Percentiles rank a stretch among this genome's conserved stretches.
These are phyloP conservation scores for Papilio elwesi DNA, from an alignment of 2,888 invertebrate species.

Conservation along the genomic window DNA sequence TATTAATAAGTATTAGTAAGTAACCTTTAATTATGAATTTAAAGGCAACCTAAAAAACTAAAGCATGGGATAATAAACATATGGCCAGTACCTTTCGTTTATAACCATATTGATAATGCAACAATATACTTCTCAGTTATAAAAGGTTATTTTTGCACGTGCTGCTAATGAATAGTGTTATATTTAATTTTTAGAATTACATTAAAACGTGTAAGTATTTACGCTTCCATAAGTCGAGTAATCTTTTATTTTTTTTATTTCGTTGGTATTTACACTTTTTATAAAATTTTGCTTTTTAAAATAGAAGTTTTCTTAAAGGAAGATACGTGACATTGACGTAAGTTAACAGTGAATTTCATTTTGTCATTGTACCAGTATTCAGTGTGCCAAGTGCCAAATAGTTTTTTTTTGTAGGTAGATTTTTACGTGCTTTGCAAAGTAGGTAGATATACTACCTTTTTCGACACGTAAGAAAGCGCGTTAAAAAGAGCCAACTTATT, in stretches of 20 bases:
- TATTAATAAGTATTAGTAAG: neutral
- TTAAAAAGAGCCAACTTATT: no score
- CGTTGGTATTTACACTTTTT: neutral
- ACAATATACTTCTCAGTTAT: neutral
- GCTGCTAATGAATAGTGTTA: neutral
- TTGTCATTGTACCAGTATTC: neutral
- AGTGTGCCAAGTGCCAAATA: no score
- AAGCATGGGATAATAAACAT: neutral
- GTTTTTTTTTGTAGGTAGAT: no score
- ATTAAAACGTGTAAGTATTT: no score
- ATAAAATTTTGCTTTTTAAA: constrained; percentile 5
- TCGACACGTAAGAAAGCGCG: no score
- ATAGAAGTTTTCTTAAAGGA: neutral
- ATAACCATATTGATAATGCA: constrained; percentile 22
- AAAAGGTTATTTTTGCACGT: neutral
- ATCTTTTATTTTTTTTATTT: neutral
- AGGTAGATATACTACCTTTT: no score
- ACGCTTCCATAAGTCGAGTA: neutral
- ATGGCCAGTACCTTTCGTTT: constrained; percentile 16
- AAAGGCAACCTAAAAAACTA: no score
- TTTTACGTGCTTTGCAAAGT: no score
- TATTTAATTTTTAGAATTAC: no score
- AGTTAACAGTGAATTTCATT: neutral
- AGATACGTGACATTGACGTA: constrained; percentile 4
- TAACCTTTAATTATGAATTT: no score